phyloP scores from a whole-genome alignment of 92 coral and sea anemone species.

The Muricea muricata region DNA sequence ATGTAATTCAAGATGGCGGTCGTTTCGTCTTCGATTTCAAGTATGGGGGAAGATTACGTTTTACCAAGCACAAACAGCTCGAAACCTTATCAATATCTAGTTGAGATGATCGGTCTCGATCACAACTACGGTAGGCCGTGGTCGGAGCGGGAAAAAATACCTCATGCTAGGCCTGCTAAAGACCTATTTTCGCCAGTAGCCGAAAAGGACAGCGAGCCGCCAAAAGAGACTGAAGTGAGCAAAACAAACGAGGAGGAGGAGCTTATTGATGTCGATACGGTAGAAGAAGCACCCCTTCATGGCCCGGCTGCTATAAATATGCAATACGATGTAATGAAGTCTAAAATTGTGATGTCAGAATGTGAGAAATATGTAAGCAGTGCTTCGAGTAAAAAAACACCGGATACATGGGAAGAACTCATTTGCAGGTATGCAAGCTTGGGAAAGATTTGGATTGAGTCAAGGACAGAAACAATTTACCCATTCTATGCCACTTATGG shows the following conservation, averaged over 20 bases:
- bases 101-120: conserved; percentile 87
- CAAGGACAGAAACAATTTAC: no score
- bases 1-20: conserved; percentile 42
- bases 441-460: no score
- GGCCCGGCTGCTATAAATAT: conserved; percentile 68
- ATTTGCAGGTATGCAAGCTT: conserved; percentile 78
- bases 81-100: conserved; percentile 67
- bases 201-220: conserved; percentile 46
- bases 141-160: conserved; percentile 96
- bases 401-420: conserved; percentile 99
- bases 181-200: conserved; percentile 77
- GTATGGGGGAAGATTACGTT: conserved; percentile 23
- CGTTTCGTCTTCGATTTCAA: not conserved
- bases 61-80: conserved; percentile 18
- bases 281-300: conserved; percentile 45
- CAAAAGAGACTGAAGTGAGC: not conserved
- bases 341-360: conserved; percentile 92
- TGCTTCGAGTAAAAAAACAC: conserved; percentile 92
- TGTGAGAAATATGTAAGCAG: conserved; percentile 94
- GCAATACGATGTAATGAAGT: conserved; percentile 88
- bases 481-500: no score
- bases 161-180: conserved; percentile 91
- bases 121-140: conserved; percentile 97
- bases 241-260: conserved; percentile 42
- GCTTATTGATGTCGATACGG: conserved; percentile 74